phyloP scores from a whole-genome alignment of 2,797 vertebrate species.

The Lepidocolaptes lacrymiger region DNA sequence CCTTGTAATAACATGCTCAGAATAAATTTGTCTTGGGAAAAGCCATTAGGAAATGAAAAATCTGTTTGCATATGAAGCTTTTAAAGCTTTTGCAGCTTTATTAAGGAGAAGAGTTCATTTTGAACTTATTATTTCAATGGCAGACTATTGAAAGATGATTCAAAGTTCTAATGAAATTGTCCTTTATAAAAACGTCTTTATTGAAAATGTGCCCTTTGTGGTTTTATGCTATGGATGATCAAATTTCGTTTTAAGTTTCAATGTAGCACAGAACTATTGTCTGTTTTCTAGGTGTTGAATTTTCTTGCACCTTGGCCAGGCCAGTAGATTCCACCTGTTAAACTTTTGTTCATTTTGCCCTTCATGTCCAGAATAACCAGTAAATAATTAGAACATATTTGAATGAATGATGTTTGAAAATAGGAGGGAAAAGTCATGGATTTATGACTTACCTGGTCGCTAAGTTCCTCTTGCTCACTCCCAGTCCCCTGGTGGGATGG shows the following conservation, averaged over 20 bases:
- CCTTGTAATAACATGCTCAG: background rate
- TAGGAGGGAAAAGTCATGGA: background rate
- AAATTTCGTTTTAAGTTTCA: background rate
- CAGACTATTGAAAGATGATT: background rate
- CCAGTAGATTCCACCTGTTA: background rate
- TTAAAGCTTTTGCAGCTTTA: background rate
- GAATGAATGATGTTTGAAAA: background rate
- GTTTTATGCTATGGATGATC: background rate
- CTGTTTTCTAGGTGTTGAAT: background rate
- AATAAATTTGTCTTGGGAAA: constrained; percentile 18
- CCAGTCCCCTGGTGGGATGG: background rate
- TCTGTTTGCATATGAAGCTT: background rate
- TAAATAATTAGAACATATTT: background rate
- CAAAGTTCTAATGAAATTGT: background rate
- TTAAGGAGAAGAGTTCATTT: background rate
- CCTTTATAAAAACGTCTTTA: background rate
- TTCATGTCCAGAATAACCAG: background rate
- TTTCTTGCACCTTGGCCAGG: background rate
- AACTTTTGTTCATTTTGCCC: background rate
- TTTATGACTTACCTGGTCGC: background rate
- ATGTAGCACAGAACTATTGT: background rate
- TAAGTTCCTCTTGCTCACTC: background rate
- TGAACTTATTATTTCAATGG: background rate
- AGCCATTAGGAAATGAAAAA: background rate
- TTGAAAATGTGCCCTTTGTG: background rate